Base-by-base conservation (phyloP, 2,113 vertebrate species). In the Corynorhinus townsendii region DNA sequence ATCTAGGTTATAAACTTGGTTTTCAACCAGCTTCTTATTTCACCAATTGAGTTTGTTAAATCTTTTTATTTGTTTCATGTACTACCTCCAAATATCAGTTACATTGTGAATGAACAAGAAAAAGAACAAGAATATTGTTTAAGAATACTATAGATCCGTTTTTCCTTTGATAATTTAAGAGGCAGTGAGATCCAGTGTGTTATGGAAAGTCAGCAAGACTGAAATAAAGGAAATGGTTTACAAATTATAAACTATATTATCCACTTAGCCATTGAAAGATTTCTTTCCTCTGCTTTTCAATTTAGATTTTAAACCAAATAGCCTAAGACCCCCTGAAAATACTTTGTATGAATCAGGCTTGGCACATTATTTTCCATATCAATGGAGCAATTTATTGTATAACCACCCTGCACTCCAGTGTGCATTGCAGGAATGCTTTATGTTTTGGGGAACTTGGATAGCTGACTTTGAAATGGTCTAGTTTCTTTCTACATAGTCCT, bases 241-340 rank as follows among this genome's bases (percentile, higher is more conserved):
- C 83, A 97, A 97, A 97, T 97, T 97, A 96, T 96, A 95, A 97
- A 97, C 90, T 93, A 45, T 95, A 45, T 95, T 96, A 95, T 90
- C 87, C 69, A 88, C 94, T 94, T 94, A 95, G 97, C 95, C 86
- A 62, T 71, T 82, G 90, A 91, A 92, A 33, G 75, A 45, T 93
- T 77, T 95, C 97, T 97, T 97, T 94, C 95, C 96, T 94, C 88
- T 15, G 0, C 93, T 93, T 92, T 86, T 69, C 93, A 96, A 96
- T 95, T 96, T 91, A 95, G 68, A 76, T 91, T 94, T 88, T 96
- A 94, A 97, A 96, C 96, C 91, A 97, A 92, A 69, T 90, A 95
- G 76, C 71, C 40, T 5, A 80, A 96, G 87, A 91, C 95, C 96
- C 94, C 97, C 95, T 94, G 95, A 96, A 66, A 96, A 97, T 62